These are phyloP conservation scores for Fragum fragum DNA, from an alignment of 2,888 invertebrate genomes.

Conservation along the genomic window DNA sequence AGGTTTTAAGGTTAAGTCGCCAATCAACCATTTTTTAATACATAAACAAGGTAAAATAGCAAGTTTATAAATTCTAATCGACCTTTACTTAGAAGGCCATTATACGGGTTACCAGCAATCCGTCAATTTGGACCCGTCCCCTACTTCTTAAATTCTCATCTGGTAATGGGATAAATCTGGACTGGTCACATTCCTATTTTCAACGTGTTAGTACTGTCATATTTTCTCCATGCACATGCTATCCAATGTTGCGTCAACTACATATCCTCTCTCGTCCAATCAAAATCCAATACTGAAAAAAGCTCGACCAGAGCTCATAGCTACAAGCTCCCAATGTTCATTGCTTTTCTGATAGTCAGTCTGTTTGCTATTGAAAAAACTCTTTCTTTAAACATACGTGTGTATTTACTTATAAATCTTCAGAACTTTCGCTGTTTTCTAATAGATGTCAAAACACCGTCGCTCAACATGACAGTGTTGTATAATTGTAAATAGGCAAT, in stretches of 20 bases:
- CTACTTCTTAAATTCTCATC: too few species aligned
- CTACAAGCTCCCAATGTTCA: not conserved
- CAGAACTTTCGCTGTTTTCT: not conserved
- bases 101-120: too few species aligned
- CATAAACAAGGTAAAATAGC: too few species aligned
- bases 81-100: too few species aligned
- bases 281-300: conserved; percentile 46
- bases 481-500: not conserved
- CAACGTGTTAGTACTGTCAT: not conserved
- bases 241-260: conserved; percentile 15
- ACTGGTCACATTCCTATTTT: too few species aligned
- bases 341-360: not conserved
- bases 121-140: too few species aligned
- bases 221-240: not conserved
- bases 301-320: not conserved
- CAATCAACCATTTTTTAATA: too few species aligned
- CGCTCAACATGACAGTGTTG: not conserved
- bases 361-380: not conserved
- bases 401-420: not conserved
- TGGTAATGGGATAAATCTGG: not conserved
- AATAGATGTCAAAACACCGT: not conserved
- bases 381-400: not conserved
- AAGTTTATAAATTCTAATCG: too few species aligned
- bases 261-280: conserved; percentile 45
- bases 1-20: too few species aligned